phyloP scores from a whole-genome alignment of 2,888 invertebrate genomes.

The Zootermopsis nevadensis region DNA sequence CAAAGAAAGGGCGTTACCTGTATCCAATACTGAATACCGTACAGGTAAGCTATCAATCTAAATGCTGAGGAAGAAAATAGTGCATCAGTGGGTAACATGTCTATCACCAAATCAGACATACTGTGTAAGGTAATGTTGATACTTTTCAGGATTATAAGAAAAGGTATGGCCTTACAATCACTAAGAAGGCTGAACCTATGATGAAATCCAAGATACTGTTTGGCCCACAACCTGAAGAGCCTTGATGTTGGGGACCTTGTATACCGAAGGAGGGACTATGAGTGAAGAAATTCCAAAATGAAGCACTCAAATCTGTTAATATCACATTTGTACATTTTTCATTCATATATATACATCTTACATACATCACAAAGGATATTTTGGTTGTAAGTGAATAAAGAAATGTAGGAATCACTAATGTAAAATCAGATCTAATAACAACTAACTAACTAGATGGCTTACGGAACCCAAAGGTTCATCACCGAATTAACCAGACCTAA shows the following conservation, averaged over 20 bases:
- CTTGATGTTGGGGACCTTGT: background rate
- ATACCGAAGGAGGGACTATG: background rate
- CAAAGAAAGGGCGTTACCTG: background rate
- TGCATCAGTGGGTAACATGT: too few species aligned
- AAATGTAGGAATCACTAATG: background rate
- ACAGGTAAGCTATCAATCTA: background rate
- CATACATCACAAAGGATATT: background rate
- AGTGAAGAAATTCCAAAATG: too few species aligned
- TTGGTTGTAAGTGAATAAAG: background rate
- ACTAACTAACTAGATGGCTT: too few species aligned
- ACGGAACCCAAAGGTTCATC: too few species aligned
- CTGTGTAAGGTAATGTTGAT: background rate
- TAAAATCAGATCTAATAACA: background rate
- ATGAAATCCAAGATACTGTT: background rate
- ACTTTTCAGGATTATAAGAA: slow-evolving; percentile 3
- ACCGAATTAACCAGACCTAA: too few species aligned
- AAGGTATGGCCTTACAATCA: background rate
- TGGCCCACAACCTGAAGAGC: background rate
- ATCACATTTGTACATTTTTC: background rate
- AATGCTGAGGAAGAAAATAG: background rate
- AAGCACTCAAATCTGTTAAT: too few species aligned
- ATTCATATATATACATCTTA: background rate
- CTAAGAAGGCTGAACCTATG: background rate
- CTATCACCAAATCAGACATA: background rate
- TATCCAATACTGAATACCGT: background rate